Evolutionary conservation across 1,140 invertebrate genomes (phyloP), one percentile per base, ranked within the genome.

Genomic region (Maconellicoccus hirsutus): DNA sequence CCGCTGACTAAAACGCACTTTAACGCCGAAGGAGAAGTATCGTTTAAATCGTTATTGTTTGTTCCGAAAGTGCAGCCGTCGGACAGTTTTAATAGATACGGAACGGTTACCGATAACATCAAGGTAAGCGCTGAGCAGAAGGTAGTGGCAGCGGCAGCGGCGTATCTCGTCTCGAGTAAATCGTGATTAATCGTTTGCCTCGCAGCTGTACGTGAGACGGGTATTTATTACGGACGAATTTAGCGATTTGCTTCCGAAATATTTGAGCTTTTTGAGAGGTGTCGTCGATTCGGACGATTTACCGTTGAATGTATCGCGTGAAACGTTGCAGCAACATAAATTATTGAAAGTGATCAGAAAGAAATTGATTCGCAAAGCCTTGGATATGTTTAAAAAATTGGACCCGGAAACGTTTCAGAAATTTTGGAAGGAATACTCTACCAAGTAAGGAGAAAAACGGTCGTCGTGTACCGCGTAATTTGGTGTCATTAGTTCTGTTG

Each of bases 161-260:
- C n/a, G 21, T 59, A 22, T 59, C 39, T 59, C 52, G 52, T 4
- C 52, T 59, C 6, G 52, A 22, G 4, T 59, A n/a, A 59, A 7
- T 59, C 52, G 16, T n/a, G n/a, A 42, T 10, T 42, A 10, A n/a
- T n/a, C 52, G 52, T 59, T 22, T 19, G 4, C 4, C 52, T 4
- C 6, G 16, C 76, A 88, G 82, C 81, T 98, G 38, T 99, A 95
- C 78, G 96, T 99, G 14, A 85, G 96, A 74, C 84, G 97, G 72
- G 96, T 99, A 16, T 99, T 99, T 80, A 99, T 99, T 79, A 99
- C 96, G 16, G 97, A 99, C 77, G 94, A 99, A 82, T 98, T 99
- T 82, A 94, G 95, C 78, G 97, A 99, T 77, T 94, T 99, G 89
- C 94, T 99, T 89, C 98, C 98, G 69, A 98, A 95, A 79, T 99